A percentile compares a stretch with the other conserved stretches of the same genome.
phyloP scores from a whole-genome alignment of 2,113 vertebrate species.

The Todiramphus saurophagus region DNA sequence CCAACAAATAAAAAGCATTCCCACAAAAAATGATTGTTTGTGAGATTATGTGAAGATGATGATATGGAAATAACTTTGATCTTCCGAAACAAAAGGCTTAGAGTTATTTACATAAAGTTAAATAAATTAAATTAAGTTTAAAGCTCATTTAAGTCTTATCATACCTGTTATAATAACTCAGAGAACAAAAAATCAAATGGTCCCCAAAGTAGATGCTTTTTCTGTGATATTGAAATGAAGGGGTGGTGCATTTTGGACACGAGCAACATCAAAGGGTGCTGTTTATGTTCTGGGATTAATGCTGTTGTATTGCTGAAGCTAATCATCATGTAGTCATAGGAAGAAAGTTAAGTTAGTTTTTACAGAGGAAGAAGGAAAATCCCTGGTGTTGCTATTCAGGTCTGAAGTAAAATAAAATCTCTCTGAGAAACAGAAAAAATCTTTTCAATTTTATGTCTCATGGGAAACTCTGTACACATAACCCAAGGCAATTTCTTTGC shows the following conservation, averaged over 20 bases:
- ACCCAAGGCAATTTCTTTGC: constrained; percentile 33
- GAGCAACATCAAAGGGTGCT: constrained; percentile 75
- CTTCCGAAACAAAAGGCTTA: constrained; percentile 51
- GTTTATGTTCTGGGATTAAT: constrained; percentile 72
- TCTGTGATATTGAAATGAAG: constrained; percentile 79
- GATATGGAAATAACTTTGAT: neutral
- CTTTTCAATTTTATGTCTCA: constrained; percentile 28
- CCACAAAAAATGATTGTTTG: neutral
- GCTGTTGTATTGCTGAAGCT: constrained; percentile 46
- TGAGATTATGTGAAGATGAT: neutral
- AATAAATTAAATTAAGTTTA: constrained; percentile 51
- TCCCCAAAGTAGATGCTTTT: constrained; percentile 37
- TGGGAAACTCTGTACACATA: constrained; percentile 7
- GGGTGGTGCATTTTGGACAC: constrained; percentile 34
- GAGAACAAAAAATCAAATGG: neutral
- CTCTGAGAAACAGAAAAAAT: constrained; percentile 15
- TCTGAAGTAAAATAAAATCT: constrained; percentile 51
- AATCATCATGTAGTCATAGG: constrained; percentile 64
- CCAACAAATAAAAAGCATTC: neutral
- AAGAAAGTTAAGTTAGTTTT: constrained; percentile 56
- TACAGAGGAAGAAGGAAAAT: constrained; percentile 46
- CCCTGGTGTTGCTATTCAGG: constrained; percentile 30
- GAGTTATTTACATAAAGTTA: constrained; percentile 55
- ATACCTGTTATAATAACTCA: constrained; percentile 48
- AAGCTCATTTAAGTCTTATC: constrained; percentile 66